phyloP scores from a whole-genome alignment of 1,140 invertebrate species.

The Saxidomus purpurata region DNA sequence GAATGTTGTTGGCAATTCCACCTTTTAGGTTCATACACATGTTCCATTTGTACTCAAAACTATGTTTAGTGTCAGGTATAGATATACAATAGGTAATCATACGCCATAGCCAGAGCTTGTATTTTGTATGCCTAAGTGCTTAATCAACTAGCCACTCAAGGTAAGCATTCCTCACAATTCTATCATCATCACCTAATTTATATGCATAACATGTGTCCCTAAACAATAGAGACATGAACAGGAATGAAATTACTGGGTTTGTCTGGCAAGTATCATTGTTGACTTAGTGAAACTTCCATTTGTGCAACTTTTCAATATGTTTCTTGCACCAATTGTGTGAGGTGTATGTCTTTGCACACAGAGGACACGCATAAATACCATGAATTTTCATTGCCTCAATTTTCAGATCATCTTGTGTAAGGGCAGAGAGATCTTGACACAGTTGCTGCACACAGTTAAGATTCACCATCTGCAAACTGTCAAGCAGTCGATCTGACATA shows the following conservation, averaged over 20 bases:
- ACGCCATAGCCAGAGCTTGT: neutral
- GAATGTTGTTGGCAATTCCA: no score
- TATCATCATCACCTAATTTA: neutral
- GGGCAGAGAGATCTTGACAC: no score
- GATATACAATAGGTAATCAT: neutral
- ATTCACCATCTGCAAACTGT: no score
- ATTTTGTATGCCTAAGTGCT: neutral
- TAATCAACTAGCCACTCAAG: neutral
- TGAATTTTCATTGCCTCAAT: neutral
- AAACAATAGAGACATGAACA: neutral
- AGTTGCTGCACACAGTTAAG: no score
- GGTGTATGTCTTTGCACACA: neutral
- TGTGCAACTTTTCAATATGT: slow-evolving; percentile 6
- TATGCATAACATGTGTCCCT: neutral
- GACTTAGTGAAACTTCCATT: neutral
- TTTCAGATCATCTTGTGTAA: neutral
- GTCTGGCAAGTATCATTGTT: neutral
- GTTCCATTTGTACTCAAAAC: neutral
- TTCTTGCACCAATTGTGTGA: neutral
- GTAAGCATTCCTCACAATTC: slow-evolving; percentile 4
- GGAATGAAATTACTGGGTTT: neutral
- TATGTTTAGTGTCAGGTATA: neutral
- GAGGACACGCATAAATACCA: neutral
- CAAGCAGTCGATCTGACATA: no score
- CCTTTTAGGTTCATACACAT: no score